Percentiles rank a stretch among this genome's conserved stretches.
Evolutionary conservation across 1,140 invertebrate species (phyloP).

Genomic region (Caenorhabditis brenneri): DNA sequence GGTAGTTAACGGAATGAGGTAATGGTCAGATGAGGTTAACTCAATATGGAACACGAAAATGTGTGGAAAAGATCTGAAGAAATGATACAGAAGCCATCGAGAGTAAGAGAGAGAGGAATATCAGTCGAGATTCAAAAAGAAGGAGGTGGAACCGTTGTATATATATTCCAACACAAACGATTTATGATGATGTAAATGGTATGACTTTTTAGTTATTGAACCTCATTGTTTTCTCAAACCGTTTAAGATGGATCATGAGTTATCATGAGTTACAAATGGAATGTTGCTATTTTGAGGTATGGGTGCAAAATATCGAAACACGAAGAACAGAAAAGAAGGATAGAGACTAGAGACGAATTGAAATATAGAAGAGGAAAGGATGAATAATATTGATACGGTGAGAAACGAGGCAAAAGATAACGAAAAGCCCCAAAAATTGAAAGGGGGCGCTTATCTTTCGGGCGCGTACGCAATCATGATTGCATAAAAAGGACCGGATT

Average conservation of each 20-base stretch:
- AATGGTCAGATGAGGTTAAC: conserved; percentile 29
- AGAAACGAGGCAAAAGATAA: not conserved
- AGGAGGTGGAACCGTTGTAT: conserved; percentile 3
- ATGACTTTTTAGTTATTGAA: not conserved
- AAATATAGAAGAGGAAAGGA: not conserved
- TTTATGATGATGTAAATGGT: not conserved
- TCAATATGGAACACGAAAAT: not conserved
- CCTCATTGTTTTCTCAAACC: not conserved
- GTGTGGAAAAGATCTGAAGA: not conserved
- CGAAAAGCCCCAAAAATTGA: not conserved
- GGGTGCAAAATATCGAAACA: not conserved
- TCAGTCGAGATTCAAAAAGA: not conserved
- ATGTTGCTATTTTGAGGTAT: not conserved
- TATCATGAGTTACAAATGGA: not conserved
- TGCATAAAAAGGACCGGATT: conserved; percentile 40
- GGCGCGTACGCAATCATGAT: conserved; percentile 35
- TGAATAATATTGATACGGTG: conserved; percentile 34
- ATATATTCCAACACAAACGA: no score
- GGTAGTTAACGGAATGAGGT: conserved; percentile 36
- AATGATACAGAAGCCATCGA: not conserved
- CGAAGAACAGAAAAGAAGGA: not conserved
- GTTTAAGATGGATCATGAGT: not conserved
- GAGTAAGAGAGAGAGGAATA: not conserved
- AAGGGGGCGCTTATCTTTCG: not conserved
- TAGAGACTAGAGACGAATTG: not conserved